Evolutionary conservation across 2,797 vertebrate species (phyloP).

Genomic region (Trachops cirrhosus): DNA sequence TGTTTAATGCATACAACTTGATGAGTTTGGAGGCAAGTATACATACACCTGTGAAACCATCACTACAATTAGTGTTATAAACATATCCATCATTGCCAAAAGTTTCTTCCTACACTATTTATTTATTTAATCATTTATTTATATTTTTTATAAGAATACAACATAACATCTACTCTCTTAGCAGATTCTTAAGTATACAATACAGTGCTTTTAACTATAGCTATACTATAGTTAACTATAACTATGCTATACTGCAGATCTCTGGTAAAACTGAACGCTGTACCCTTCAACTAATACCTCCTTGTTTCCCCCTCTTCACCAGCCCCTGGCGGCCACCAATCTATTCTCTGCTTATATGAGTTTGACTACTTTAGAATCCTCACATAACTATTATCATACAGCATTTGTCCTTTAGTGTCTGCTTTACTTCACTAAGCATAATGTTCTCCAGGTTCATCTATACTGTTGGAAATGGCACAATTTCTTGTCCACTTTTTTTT

Average conservation of each 20-base stretch:
- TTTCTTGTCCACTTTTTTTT: neutral
- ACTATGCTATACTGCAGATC: neutral
- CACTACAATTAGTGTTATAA: neutral
- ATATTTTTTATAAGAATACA: neutral
- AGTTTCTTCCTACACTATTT: neutral
- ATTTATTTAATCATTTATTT: neutral
- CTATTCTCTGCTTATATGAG: neutral
- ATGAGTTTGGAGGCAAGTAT: neutral
- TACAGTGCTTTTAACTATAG: neutral
- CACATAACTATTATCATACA: neutral
- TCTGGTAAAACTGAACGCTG: neutral
- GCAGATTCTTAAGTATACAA: neutral
- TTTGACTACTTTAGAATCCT: neutral
- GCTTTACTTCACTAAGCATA: neutral
- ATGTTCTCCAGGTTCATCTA: neutral
- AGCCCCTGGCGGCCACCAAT: neutral
- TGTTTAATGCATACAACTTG: neutral
- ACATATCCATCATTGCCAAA: neutral
- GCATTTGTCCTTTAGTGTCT: neutral
- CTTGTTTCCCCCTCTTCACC: neutral
- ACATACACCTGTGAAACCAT: neutral
- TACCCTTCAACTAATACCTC: neutral
- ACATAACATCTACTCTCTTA: neutral
- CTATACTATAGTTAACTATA: too few relatives aligned
- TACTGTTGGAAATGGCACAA: neutral